Conservation (phyloP, 2,888 invertebrate genomes). For the Psylliodes chrysocephalus region DNA sequence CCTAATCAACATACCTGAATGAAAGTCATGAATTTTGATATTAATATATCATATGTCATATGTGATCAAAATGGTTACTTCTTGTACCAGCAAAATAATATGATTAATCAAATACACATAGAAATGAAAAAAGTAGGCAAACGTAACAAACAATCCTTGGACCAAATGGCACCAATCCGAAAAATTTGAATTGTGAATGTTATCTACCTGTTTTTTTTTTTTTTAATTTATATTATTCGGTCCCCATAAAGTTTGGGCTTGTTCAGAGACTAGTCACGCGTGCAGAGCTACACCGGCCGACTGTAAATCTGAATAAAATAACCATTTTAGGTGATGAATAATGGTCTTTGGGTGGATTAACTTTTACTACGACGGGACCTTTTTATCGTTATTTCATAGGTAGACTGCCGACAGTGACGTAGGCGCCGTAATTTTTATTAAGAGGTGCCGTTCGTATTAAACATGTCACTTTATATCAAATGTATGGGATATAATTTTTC, state of each 20-base stretch:
- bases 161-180: no score
- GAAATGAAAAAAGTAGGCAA: no score
- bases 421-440: background rate
- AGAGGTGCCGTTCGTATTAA: no score
- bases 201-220: slow-evolving; percentile 22
- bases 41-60: no score
- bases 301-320: slow-evolving; percentile 43
- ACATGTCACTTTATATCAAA: no score
- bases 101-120: no score
- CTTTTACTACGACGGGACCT: slow-evolving; percentile 16
- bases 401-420: slow-evolving; percentile 15
- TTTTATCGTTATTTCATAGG: slow-evolving; percentile 11
- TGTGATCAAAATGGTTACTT: no score
- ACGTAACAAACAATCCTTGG: no score
- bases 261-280: slow-evolving; percentile 19
- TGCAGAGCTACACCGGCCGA: background rate
- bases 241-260: slow-evolving; percentile 12
- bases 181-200: background rate
- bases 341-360: slow-evolving; percentile 33
- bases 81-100: no score
- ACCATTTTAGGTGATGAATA: slow-evolving; percentile 46
- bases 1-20: no score
- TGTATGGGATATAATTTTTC: no score
- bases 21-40: no score
- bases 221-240: background rate